A percentile compares a stretch with the other conserved stretches of the same genome.
These are phyloP conservation scores for Timema cristinae DNA, from an alignment of 2,888 invertebrate genomes.

Conservation along the genomic window DNA sequence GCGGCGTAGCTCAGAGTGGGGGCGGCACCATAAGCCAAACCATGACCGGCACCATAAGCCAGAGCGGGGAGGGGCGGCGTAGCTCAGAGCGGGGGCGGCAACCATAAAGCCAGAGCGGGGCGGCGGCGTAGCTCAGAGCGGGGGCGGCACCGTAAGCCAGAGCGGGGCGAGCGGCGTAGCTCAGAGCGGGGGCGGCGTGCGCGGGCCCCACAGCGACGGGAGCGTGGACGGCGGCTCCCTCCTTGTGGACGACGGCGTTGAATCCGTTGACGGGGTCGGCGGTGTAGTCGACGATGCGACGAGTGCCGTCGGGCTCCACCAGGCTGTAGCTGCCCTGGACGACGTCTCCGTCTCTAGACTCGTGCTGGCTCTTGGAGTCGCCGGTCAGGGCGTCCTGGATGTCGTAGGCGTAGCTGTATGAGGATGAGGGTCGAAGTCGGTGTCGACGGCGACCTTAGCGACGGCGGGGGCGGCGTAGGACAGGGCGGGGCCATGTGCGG, in stretches of 20 bases:
- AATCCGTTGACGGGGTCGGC: conserved; percentile 34
- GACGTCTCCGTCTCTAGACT: conserved; percentile 32
- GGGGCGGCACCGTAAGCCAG: conserved; percentile 28
- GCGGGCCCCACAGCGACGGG: conserved; percentile 20
- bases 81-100: conserved; percentile 21
- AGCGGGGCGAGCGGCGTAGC: conserved; percentile 30
- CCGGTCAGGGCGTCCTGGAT: conserved; percentile 33
- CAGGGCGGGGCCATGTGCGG: conserved; percentile 23
- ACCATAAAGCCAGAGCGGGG: conserved; percentile 31
- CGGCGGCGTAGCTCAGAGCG: neutral
- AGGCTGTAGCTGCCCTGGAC: conserved; percentile 33
- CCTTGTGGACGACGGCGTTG: conserved; percentile 32
- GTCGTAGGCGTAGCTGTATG: conserved; percentile 32
- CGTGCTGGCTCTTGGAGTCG: conserved; percentile 32
- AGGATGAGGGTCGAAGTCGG: conserved; percentile 33
- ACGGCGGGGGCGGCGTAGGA: conserved; percentile 16
- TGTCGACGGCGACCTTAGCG: conserved; percentile 24
- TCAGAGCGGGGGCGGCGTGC: conserved; percentile 23
- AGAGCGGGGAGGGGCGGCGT: conserved; percentile 33
- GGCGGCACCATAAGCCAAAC: conserved; percentile 18
- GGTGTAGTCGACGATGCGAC: conserved; percentile 32
- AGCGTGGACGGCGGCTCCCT: conserved; percentile 13
- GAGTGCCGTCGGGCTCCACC: conserved; percentile 31
- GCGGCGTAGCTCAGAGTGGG: conserved; percentile 39
- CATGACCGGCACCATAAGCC: conserved; percentile 28